Conservation (phyloP, 2,113 vertebrate species). For the Rattus norvegicus region DNA sequence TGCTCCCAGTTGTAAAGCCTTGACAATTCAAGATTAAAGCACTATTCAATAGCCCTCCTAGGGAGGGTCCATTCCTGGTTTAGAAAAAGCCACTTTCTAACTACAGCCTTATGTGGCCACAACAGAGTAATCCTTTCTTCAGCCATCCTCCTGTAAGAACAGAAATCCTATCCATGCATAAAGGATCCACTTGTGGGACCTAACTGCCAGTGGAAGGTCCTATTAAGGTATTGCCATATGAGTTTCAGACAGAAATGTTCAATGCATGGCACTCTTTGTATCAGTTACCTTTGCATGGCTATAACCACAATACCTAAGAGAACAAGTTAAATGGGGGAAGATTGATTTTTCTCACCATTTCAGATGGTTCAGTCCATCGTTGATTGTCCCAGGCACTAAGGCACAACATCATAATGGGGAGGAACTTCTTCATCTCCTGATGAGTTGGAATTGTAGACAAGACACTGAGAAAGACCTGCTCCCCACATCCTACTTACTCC, state of each 20-base stretch:
- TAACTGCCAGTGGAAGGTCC: background rate
- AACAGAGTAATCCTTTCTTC: background rate
- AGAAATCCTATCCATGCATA: background rate
- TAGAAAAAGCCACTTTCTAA: background rate
- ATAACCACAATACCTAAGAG: background rate
- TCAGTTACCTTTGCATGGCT: background rate
- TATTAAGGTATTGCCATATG: background rate
- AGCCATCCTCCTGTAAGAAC: background rate
- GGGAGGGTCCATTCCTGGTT: background rate
- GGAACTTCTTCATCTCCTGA: background rate
- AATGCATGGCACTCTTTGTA: background rate
- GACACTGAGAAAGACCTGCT: background rate
- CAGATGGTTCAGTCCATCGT: background rate
- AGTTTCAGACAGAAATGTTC: background rate
- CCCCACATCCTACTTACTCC: background rate
- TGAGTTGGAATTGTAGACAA: background rate
- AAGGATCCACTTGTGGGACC: background rate
- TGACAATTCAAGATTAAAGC: background rate
- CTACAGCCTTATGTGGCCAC: background rate
- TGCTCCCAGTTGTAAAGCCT: background rate
- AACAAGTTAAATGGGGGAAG: background rate
- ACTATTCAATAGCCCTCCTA: background rate
- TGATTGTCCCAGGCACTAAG: background rate
- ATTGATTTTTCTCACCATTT: background rate
- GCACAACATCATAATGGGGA: background rate